Evolutionary conservation across 2,888 invertebrate species (phyloP), one percentile per base, ranked within the genome.

Genomic region (Autographa gamma): DNA sequence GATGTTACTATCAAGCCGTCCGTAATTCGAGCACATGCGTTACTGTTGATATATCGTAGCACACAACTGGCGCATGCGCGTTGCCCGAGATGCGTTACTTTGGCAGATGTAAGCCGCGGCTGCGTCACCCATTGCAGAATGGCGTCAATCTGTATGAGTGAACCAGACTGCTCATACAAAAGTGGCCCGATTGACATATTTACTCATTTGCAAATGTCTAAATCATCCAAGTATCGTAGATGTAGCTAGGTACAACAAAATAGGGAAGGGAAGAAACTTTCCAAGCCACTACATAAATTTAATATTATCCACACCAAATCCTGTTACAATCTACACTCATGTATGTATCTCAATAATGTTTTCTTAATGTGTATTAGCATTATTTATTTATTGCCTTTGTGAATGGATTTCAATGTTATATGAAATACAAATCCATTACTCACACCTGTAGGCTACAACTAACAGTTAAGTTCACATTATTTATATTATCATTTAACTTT

Each of bases 71-170:
- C 54, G 54, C 25, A 56, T 19, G 54, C 25, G 25, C 25, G 54
- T 13, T 56, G 54, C 54, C 8, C 18, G 19, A 8, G 19, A 18
- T 54, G 54, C 54, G 25, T 56, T 19, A 56, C 19, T 25, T 56
- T 56, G 54, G 54, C 54, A 56, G 19, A 56, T 25, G 54, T 25
- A 18, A 25, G 25, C 25, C 54, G 14, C 13, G 19, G 11, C 54
- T 19, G 54, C 54, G 54, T 56, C 54, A 56, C 19, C 19, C 54
- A 11, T 19, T 56, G 25, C 19, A 25, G 54, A 56, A 56, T 56
- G 54, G 54, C 54, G 54, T 56, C 54, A 56, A 25, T 56, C 19
- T 48, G 48, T n/a, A 48, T 48, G n/a, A 48, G 11, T 38, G 38
- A 48, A n/a, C 48, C 5, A n/a, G n/a, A n/a, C n/a, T n/a, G 48